A percentile compares a stretch with the other conserved stretches of the same genome.
phyloP scores from a whole-genome alignment of 53 echinoderm and acorn worm species.

The Glandiceps talaboti region DNA sequence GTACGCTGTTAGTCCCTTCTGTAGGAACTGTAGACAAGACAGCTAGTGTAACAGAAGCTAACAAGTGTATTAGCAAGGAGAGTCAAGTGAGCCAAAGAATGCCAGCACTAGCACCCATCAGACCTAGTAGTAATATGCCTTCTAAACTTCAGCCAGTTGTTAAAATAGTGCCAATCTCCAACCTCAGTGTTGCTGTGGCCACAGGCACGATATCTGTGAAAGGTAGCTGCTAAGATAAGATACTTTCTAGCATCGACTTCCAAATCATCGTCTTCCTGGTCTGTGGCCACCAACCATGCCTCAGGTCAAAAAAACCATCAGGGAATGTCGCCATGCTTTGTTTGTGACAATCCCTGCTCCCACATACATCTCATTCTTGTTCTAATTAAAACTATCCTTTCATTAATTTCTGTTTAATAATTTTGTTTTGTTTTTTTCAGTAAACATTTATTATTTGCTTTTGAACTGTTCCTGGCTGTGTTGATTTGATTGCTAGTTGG shows the following conservation, averaged over 20 bases:
- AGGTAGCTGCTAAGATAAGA: slow-evolving; percentile 6
- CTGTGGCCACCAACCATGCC: background rate
- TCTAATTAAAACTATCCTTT: too few relatives aligned
- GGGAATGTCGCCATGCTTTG: too few relatives aligned
- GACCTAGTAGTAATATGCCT: background rate
- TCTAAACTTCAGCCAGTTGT: slow-evolving; percentile 25
- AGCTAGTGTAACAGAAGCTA: slow-evolving; percentile 4
- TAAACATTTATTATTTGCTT: too few relatives aligned
- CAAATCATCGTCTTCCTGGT: background rate
- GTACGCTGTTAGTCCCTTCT: slow-evolving; percentile 13
- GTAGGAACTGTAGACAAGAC: slow-evolving; percentile 14
- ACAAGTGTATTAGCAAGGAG: background rate
- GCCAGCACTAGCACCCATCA: background rate
- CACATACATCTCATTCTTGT: too few relatives aligned
- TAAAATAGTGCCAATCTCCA: slow-evolving; percentile 36
- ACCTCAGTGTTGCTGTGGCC: slow-evolving; percentile 24
- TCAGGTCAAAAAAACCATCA: too few relatives aligned
- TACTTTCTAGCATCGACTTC: background rate
- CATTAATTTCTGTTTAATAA: too few relatives aligned
- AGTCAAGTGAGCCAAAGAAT: background rate
- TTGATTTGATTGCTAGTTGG: too few relatives aligned
- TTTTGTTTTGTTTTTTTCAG: too few relatives aligned
- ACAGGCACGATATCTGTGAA: slow-evolving; percentile 11
- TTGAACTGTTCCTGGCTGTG: too few relatives aligned
- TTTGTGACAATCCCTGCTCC: too few relatives aligned